Conservation (phyloP, 2,888 invertebrate species). For the Acanthosepion esculentum region DNA sequence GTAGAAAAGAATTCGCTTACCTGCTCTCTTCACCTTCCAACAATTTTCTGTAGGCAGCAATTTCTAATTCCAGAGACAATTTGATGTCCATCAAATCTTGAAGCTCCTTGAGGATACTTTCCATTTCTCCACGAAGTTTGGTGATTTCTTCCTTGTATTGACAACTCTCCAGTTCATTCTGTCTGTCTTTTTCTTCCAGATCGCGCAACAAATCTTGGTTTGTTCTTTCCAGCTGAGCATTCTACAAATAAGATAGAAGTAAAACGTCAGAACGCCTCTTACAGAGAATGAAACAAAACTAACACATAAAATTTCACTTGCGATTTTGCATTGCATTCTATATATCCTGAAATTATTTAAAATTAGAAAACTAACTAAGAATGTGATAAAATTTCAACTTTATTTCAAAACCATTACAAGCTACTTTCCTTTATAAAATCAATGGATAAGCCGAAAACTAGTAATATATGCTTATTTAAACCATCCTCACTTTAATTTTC, state of each 20-base stretch:
- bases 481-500: too few relatives aligned
- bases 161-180: slow-evolving; percentile 75
- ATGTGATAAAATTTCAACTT: too few relatives aligned
- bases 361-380: too few relatives aligned
- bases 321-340: too few relatives aligned
- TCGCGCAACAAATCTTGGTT: slow-evolving; percentile 76
- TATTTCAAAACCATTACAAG: too few relatives aligned
- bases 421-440: too few relatives aligned
- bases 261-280: background rate
- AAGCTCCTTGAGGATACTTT: slow-evolving; percentile 74
- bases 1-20: slow-evolving; percentile 58
- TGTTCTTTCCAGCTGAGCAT: slow-evolving; percentile 77
- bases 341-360: too few relatives aligned
- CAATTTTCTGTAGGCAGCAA: slow-evolving; percentile 78
- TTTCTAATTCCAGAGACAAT: slow-evolving; percentile 78
- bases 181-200: slow-evolving; percentile 76
- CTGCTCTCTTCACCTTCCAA: slow-evolving; percentile 78
- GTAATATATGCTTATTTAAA: too few relatives aligned
- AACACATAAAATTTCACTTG: too few relatives aligned
- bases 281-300: too few relatives aligned
- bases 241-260: slow-evolving; percentile 64
- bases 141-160: slow-evolving; percentile 71
- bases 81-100: slow-evolving; percentile 77
- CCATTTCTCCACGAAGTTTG: slow-evolving; percentile 73
- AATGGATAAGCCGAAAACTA: too few relatives aligned